Percentiles rank a stretch among this genome's conserved stretches.
These are phyloP conservation scores for Euura lappo DNA, from an alignment of 1,140 invertebrate genomes.

Conservation along the genomic window DNA sequence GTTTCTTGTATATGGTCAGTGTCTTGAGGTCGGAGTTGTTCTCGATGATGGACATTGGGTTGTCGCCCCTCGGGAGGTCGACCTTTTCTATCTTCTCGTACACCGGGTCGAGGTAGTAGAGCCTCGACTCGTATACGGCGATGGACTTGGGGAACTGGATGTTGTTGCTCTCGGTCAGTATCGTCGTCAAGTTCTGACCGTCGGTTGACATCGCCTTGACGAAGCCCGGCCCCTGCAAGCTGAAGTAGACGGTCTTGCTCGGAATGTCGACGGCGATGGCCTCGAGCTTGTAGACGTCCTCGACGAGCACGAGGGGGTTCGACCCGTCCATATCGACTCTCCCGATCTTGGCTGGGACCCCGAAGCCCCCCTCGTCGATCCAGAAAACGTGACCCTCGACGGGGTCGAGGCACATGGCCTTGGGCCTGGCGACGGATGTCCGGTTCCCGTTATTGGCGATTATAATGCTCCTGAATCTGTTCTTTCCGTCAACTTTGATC, in stretches of 20 bases:
- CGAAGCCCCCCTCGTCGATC: constrained; percentile 93
- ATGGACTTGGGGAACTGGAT: constrained; percentile 83
- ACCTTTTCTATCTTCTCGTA: constrained; percentile 91
- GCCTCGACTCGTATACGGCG: constrained; percentile 79
- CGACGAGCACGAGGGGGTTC: constrained; percentile 73
- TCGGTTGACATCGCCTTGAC: constrained; percentile 79
- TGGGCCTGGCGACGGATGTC: constrained; percentile 86
- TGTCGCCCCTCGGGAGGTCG: constrained; percentile 82
- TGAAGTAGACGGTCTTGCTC: constrained; percentile 86
- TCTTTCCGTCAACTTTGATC: constrained; percentile 84
- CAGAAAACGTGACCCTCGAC: constrained; percentile 86
- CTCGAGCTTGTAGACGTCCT: constrained; percentile 74
- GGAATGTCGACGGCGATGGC: constrained; percentile 87
- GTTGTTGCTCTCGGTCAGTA: constrained; percentile 73
- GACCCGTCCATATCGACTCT: constrained; percentile 94
- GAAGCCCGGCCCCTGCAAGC: constrained; percentile 75
- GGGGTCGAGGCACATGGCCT: constrained; percentile 89
- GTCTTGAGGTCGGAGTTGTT: constrained; percentile 89
- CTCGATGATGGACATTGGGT: constrained; percentile 78
- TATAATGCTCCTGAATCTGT: constrained; percentile 84
- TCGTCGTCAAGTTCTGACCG: constrained; percentile 72
- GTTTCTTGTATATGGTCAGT: constrained; percentile 87
- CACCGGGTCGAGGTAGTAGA: constrained; percentile 89
- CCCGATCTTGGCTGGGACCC: constrained; percentile 90
- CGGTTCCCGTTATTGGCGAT: constrained; percentile 89